Evolutionary conservation across 1,140 invertebrate species (phyloP), one percentile per base, ranked within the genome.

Genomic region (Marisa cornuarietis): DNA sequence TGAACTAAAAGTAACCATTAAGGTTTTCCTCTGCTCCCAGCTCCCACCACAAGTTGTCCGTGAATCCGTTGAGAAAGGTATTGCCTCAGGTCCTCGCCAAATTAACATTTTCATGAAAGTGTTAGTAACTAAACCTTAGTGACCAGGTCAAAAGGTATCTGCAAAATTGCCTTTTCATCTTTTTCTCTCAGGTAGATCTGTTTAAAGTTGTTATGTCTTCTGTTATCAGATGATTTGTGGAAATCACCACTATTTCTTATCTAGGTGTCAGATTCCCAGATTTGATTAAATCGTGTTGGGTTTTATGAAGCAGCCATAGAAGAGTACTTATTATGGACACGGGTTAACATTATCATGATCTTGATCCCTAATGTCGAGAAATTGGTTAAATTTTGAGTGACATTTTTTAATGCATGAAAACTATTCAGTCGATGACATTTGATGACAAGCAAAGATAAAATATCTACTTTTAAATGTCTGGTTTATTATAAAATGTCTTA

Each of bases 1-100:
- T 81, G 93, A 94, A 51, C 86, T 94, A 13, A 93, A 94, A 88
- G 87, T 94, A 16, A 93, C 88, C 49, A 91, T 93, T 0, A 94
- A 94, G 90, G 87, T 94, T 78, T 93, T 93, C 87, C 88, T 94
- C 49, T 92, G 91, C 24, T 88, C 85, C 54, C 76, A 88, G 10
- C 88, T 93, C 74, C 42, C 79, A 62, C 78, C 82, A 49, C 90
- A 91, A 69, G 85, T 87, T 54, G 83, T 94, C 9, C 88, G 86
- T 72, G 89, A 92, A 78, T 92, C 92, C 26, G 87, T 93, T 73
- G 86, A 93, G 22, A 89, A 91, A 89, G 91, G 93, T 93, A 66
- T 69, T 62, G 63, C 31, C 18, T 74, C 8, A 13, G 42, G n/a
- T 74, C 65, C 58, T 54, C 31, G 6, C 10, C 24, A 4, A 11